Percentiles rank a stretch among this genome's conserved stretches.
Evolutionary conservation across 2,797 vertebrate species (phyloP).

Genomic region (Cirrhinus mrigala): DNA sequence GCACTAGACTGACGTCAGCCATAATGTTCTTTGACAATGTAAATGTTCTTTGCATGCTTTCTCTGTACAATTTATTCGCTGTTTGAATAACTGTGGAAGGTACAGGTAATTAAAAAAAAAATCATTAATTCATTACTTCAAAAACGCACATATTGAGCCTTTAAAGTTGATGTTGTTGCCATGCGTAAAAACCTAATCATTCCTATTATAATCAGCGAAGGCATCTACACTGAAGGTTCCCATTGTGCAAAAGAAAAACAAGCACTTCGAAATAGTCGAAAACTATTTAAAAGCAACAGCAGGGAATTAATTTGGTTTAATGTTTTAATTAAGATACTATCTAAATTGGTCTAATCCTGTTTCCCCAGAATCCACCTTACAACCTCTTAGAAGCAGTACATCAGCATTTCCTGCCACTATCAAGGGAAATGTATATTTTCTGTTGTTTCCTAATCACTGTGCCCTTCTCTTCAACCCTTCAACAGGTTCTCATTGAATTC

Average conservation of each 20-base stretch:
- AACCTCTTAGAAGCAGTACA: constrained; percentile 28
- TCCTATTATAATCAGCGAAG: background rate
- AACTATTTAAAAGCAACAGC: constrained; percentile 7
- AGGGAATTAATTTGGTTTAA: constrained; percentile 6
- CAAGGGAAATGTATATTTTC: background rate
- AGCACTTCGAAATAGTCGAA: background rate
- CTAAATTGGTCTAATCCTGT: constrained; percentile 45
- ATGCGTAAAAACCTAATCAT: background rate
- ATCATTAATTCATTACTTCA: no score
- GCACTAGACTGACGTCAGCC: no score
- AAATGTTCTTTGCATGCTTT: no score
- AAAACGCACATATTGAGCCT: no score
- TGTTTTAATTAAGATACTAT: constrained; percentile 40
- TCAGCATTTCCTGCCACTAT: constrained; percentile 19
- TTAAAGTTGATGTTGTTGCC: no score
- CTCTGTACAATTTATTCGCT: no score
- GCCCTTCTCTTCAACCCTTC: background rate
- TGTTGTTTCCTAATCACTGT: background rate
- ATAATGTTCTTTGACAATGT: no score
- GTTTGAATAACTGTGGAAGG: no score
- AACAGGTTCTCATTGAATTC: constrained; percentile 26
- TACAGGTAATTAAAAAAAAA: no score
- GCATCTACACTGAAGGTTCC: background rate
- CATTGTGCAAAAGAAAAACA: background rate
- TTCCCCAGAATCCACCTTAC: constrained; percentile 30